Evolutionary conservation across 2,888 invertebrate genomes (phyloP), one percentile per base, ranked within the genome.

Genomic region (Nephrotoma guestfalica): DNA sequence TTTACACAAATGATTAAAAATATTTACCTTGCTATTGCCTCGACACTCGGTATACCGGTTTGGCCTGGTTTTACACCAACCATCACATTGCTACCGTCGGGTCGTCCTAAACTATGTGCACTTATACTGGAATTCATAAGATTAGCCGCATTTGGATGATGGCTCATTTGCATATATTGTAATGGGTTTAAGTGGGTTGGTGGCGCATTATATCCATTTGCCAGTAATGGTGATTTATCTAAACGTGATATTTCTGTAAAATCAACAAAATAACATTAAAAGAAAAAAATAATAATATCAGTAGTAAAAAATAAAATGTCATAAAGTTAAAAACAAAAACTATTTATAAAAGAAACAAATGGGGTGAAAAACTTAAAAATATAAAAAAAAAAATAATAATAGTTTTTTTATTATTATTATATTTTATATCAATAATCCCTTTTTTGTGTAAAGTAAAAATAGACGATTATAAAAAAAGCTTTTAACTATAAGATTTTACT

Each of bases 121-220:
- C 94, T 93, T 94, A 96, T 96, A 86, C 97, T 97, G 13, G 97
- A 97, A 87, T 97, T 97, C 93, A 97, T 94, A 88, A 97, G 94
- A 87, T 97, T 97, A 87, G 97, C 97, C 87, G 93, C 93, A 86
- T 95, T 94, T 86, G 95, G 94, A 91, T 94, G 93, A 91, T 96
- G 96, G 88, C 95, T 94, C 91, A 97, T 94, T 91, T 97, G 97
- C 97, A 97, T 97, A 93, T 97, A 97, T 90, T 97, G 97, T 96
- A 98, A 97, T 90, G 97, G 97, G 90, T 96, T 96, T 89, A 97
- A 94, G 91, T 97, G 95, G 87, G 96, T 96, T 87, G 97, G 97
- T 87, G 97, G 97, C 89, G 97, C 97, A 92, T 97, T 97, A 94
- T 97, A 98, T 88, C 98, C 98, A 91, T 98, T 98, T 87, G 97